Conservation (phyloP, 2,888 invertebrate genomes). For the Macrostomum cliftonense region DNA sequence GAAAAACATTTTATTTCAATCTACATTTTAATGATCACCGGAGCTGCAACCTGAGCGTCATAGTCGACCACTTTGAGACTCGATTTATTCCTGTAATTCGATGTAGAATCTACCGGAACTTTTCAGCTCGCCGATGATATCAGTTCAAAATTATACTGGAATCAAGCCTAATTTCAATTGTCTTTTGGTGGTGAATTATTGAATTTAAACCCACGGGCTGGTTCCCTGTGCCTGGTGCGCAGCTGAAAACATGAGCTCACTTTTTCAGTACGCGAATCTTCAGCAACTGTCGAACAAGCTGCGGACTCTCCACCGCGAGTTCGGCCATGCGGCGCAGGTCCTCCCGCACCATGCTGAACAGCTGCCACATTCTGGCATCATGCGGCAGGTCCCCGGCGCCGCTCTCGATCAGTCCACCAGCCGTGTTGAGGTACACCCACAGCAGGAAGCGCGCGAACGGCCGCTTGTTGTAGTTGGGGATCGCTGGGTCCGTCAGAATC, state of each 20-base stretch:
- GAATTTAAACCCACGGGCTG: too few species aligned
- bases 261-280: slow-evolving; percentile 26
- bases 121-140: too few species aligned
- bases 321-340: slow-evolving; percentile 26
- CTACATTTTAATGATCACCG: too few species aligned
- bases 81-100: too few species aligned
- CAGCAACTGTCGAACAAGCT: slow-evolving; percentile 24
- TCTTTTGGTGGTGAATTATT: too few species aligned
- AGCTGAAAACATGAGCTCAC: slow-evolving; percentile 12
- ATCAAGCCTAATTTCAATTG: too few species aligned
- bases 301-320: slow-evolving; percentile 24
- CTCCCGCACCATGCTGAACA: slow-evolving; percentile 22
- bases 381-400: slow-evolving; percentile 31
- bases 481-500: slow-evolving; percentile 22
- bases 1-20: too few species aligned
- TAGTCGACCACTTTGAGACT: too few species aligned
- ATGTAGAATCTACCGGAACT: too few species aligned
- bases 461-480: slow-evolving; percentile 26
- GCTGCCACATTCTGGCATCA: slow-evolving; percentile 29
- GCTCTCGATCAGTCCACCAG: slow-evolving; percentile 31
- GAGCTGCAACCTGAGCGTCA: too few species aligned
- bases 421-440: slow-evolving; percentile 34
- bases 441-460: slow-evolving; percentile 31
- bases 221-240: too few species aligned
- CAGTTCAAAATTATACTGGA: too few species aligned